Evolutionary conservation across 2,113 vertebrate species (phyloP), one percentile per base, ranked within the genome.

Genomic region (Nothobranchius kuhntae): DNA sequence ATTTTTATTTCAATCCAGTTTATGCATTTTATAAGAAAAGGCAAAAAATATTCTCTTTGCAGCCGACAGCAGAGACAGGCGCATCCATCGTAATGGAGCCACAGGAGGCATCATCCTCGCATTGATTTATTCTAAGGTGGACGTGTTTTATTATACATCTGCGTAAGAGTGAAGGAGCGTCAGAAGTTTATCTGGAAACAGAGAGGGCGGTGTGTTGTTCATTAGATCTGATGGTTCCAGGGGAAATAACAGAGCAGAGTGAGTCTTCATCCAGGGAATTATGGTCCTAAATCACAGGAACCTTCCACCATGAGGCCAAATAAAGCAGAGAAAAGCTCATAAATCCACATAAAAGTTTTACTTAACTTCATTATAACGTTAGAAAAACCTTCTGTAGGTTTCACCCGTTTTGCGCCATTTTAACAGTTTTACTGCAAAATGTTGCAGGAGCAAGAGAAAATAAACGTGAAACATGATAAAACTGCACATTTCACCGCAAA

Each of bases 11-110:
- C 21, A 65, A 30, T 63, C 54, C 2, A 1, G 12, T 13, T 2
- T 47, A 11, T 40, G 9, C 38, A 40, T 55, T 36, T 38, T 61
- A 30, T 42, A 7, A 40, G 1, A n/a, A 67, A 50, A 14, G 13
- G 13, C 11, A 59, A 30, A 54, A 69, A 66, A 50, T 75, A 83
- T 78, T 80, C 71, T 75, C 61, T 80, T 80, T 82, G 64, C 59
- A 36, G 36, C 36, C 36, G 36, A 40, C n/a, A 21, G 59, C 59
- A 45, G 44, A 45, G 44, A 12, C 44, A 45, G 11, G 65, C 47
- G 60, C n/a, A 65, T 70, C 65, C 53, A n/a, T 51, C 40, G 45
- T 63, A 54, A 81, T 75, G 40, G 71, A 84, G 64, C 47, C 75
- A 64, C 65, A 53, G 9, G 65, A 67, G 71, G 58, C 35, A 1